phyloP scores from a whole-genome alignment of 2,797 vertebrate genomes.

The Phoeniculus purpureus region DNA sequence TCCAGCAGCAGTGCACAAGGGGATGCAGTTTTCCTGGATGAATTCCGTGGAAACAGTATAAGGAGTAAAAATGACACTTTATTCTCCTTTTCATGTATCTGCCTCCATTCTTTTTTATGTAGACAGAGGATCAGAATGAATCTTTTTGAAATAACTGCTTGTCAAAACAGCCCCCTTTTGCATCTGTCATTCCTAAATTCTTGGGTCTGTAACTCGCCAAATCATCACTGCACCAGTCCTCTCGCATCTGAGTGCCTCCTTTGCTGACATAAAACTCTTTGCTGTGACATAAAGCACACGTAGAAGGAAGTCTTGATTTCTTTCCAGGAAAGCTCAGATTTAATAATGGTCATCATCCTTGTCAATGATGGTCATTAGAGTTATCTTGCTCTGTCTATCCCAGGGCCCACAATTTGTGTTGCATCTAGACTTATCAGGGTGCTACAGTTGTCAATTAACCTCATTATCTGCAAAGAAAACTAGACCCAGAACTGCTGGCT shows the following conservation, averaged over 20 bases:
- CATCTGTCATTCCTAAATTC: neutral
- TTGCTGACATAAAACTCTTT: neutral
- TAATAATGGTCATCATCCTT: neutral
- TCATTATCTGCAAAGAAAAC: neutral
- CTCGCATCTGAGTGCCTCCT: neutral
- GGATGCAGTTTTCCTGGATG: neutral
- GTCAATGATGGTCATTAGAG: neutral
- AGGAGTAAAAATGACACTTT: neutral
- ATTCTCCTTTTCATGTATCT: neutral
- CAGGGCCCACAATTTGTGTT: neutral
- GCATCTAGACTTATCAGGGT: neutral
- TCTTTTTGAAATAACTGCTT: neutral
- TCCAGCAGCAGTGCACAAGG: neutral
- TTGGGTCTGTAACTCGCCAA: neutral
- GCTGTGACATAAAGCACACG: neutral
- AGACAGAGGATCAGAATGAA: neutral
- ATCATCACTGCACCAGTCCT: neutral
- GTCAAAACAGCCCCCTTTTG: neutral
- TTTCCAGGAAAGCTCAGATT: neutral
- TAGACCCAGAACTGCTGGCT: neutral
- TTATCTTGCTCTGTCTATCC: neutral
- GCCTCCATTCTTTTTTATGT: neutral
- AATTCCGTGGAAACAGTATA: neutral
- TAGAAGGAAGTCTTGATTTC: neutral
- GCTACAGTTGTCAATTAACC: conserved; percentile 31